Evolutionary conservation across 2,797 vertebrate genomes (phyloP).

Genomic region (Sylvia borin): DNA sequence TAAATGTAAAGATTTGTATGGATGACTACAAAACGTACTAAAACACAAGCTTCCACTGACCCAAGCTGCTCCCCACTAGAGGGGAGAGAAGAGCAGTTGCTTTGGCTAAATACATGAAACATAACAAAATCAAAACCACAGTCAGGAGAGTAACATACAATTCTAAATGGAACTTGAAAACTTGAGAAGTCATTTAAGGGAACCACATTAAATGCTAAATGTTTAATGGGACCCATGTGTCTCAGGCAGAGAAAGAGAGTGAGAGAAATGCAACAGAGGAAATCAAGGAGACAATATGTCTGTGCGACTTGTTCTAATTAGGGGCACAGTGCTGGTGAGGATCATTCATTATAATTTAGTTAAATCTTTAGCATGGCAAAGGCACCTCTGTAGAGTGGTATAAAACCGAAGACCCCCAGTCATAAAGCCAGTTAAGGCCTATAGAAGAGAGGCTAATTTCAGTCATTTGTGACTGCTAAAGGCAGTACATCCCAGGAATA

Average conservation of each 20-base stretch:
- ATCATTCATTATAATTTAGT: slow-evolving; percentile 81
- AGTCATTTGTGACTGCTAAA: slow-evolving; percentile 56
- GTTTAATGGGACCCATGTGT: slow-evolving; percentile 86
- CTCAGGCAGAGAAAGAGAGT: slow-evolving; percentile 79
- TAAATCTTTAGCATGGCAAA: slow-evolving; percentile 75
- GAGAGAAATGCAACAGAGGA: slow-evolving; percentile 82
- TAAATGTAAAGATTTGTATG: background rate
- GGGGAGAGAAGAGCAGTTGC: slow-evolving; percentile 71
- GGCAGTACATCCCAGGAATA: slow-evolving; percentile 69
- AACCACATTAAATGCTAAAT: slow-evolving; percentile 85
- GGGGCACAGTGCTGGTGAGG: slow-evolving; percentile 77
- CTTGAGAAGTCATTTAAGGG: slow-evolving; percentile 85
- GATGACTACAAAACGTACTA: background rate
- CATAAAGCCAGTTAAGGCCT: slow-evolving; percentile 57
- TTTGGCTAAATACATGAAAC: slow-evolving; percentile 59
- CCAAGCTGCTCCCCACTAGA: slow-evolving; percentile 68
- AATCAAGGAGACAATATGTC: slow-evolving; percentile 85
- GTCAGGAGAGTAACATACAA: slow-evolving; percentile 75
- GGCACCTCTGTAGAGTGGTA: slow-evolving; percentile 74
- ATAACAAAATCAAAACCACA: slow-evolving; percentile 75
- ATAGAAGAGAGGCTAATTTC: slow-evolving; percentile 65
- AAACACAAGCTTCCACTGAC: background rate
- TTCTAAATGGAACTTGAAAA: slow-evolving; percentile 83
- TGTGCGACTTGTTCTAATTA: slow-evolving; percentile 86
- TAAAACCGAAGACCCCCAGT: slow-evolving; percentile 71